Base-by-base conservation (phyloP, 2,888 invertebrate species). In the Thera obeliscata region DNA sequence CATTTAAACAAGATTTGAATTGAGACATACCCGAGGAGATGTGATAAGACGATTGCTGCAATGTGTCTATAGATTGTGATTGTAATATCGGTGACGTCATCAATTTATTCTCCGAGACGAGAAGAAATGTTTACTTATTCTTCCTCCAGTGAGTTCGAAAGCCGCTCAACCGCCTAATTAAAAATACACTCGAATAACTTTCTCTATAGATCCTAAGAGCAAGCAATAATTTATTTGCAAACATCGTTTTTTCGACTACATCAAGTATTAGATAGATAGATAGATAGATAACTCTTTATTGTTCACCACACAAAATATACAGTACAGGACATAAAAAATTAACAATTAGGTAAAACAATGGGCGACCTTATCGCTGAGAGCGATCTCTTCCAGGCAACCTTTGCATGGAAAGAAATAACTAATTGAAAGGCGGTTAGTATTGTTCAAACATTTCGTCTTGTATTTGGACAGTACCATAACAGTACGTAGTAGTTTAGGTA, bases 131-230 rank as follows among this genome's bases (percentile, higher is more conserved):
- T 33, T 7, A 2, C 9, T 33, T 52, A 9, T 9, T 46, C 43
- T 7, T 33, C 52, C 33, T 52, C 33, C 33, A n/a, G 52, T 33
- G 52, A 52, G 6, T 52, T 52, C 52, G 52, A 52, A 52, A 52
- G 52, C 52, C 33, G 33, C 52, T 52, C 52, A 33, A 52, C 52
- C 33, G 33, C 52, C 33, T 52, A 33, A 52, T 52, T 52, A 52
- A 52, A 52, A 52, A 33, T 46, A 46, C 43, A 52, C 52, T 33
- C 52, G 2, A 6, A 2, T 12, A 52, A 9, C 52, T 52, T 52
- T 52, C 52, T 52, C 52, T 52, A 52, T 52, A 9, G 33, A 52
- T 52, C 52, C 52, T 52, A 33, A 52, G 33, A 52, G 33, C 33
- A 33, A 33, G 52, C n/a, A 52, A 52, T 33, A 5, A 41, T 41